Evolutionary conservation across 2,888 invertebrate genomes (phyloP).

Genomic region (Entomobrya multifasciata): DNA sequence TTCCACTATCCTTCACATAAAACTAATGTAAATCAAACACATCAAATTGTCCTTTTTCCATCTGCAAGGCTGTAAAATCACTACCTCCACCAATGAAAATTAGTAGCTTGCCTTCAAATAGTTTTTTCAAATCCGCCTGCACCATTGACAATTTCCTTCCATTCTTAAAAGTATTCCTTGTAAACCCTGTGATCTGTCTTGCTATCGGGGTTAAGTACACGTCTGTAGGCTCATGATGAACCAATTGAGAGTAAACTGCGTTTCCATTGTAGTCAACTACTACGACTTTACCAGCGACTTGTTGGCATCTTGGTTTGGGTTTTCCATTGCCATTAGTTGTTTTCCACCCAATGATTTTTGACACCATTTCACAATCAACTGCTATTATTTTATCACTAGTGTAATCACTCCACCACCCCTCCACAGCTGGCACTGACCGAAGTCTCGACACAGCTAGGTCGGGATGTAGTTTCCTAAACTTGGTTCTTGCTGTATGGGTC

Average conservation of each 20-base stretch:
- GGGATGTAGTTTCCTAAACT: constrained; percentile 4
- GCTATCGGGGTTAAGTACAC: not conserved
- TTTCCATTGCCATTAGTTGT: not conserved
- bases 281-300: not conserved
- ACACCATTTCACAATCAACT: constrained; percentile 35
- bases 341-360: not conserved
- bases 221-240: constrained; percentile 6
- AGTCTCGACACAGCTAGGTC: constrained; percentile 25
- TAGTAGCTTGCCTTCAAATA: constrained; percentile 1
- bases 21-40: constrained; percentile 28
- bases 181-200: constrained; percentile 21
- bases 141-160: not conserved
- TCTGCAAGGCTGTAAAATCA: constrained; percentile 3
- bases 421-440: constrained; percentile 20
- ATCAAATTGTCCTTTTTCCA: not conserved
- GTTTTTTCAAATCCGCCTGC: not conserved
- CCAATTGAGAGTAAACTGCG: not conserved
- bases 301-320: not conserved
- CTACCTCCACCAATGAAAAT: not conserved
- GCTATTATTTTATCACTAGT: not conserved
- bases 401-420: constrained; percentile 26
- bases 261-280: not conserved
- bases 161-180: not conserved
- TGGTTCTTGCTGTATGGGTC: not conserved
- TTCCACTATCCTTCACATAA: not conserved